Evolutionary conservation across 2,888 invertebrate genomes (phyloP).

Genomic region (Acrocera orbiculus): DNA sequence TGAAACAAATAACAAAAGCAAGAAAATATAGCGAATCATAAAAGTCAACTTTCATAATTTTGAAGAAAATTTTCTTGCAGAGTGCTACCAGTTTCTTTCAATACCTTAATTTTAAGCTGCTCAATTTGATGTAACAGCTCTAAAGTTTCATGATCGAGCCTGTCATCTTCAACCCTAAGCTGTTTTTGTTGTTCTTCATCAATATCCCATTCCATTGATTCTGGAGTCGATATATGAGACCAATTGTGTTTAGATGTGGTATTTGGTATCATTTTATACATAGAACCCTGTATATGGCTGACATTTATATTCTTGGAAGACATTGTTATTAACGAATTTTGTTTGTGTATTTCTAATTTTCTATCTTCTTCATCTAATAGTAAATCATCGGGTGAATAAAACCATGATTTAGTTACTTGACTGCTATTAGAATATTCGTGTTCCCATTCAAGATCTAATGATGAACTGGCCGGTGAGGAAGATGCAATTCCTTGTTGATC

Average conservation of each 20-base stretch:
- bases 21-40: too few species aligned
- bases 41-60: too few species aligned
- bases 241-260: conserved; percentile 34
- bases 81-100: conserved; percentile 49
- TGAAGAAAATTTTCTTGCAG: too few species aligned
- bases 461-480: conserved; percentile 44
- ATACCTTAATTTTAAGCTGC: conserved; percentile 43
- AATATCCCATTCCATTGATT: conserved; percentile 52
- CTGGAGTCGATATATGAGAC: conserved; percentile 45
- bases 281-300: background rate
- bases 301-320: background rate
- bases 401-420: conserved; percentile 7
- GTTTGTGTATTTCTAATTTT: too few species aligned
- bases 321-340: background rate
- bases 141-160: conserved; percentile 45
- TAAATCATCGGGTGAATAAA: conserved; percentile 7
- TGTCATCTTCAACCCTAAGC: conserved; percentile 30
- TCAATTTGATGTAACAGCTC: conserved; percentile 48
- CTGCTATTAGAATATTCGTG: conserved; percentile 35
- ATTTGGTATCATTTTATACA: conserved; percentile 17
- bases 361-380: background rate
- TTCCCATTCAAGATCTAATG: conserved; percentile 53
- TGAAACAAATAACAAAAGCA: too few species aligned
- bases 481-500: conserved; percentile 22
- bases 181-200: conserved; percentile 32